Evolutionary conservation across 2,113 vertebrate species (phyloP).

Genomic region (Recurvirostra avosetta): DNA sequence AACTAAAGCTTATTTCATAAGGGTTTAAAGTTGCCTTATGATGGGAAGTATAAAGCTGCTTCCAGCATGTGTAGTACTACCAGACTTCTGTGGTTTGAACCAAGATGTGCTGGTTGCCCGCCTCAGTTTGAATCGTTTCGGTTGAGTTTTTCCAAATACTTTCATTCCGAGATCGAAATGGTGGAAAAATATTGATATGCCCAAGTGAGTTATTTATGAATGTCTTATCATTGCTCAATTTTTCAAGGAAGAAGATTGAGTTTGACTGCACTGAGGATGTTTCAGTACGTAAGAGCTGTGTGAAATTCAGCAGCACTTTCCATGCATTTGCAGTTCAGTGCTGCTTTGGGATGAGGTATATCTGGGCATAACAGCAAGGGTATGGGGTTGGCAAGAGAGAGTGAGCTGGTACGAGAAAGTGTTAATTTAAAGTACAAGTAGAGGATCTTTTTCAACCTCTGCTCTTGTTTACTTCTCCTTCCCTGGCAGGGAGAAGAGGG

Average conservation of each 20-base stretch:
- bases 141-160: neutral
- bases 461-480: neutral
- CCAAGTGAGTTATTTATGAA: neutral
- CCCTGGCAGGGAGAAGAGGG: neutral
- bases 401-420: neutral
- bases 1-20: neutral
- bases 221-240: neutral
- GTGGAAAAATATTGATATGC: neutral
- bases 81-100: neutral
- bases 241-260: neutral
- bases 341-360: neutral
- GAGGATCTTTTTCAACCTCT: neutral
- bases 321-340: neutral
- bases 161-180: rapidly evolving
- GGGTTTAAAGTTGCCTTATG: neutral
- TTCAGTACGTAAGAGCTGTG: neutral
- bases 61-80: neutral
- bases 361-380: neutral
- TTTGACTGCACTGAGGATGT: neutral
- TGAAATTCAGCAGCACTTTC: neutral
- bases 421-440: neutral
- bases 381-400: neutral
- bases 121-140: neutral
- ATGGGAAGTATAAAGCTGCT: neutral
- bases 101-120: neutral